These are phyloP conservation scores for Patella ulyssiponensis DNA, from an alignment of 2,888 invertebrate species.

Conservation along the genomic window DNA sequence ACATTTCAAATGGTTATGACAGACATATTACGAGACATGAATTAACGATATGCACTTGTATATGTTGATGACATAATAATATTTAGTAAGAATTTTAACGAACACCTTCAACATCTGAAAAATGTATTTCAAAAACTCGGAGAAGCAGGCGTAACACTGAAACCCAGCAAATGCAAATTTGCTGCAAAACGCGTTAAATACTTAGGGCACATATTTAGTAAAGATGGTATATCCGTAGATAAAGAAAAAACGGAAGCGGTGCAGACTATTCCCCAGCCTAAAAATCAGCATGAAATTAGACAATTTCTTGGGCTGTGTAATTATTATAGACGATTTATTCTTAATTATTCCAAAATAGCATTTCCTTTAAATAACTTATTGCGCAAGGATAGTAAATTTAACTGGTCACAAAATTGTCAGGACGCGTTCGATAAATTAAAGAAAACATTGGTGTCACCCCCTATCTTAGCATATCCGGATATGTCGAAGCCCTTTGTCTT, in stretches of 20 bases:
- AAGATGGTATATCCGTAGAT: constrained; percentile 20
- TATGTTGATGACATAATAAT: too few relatives aligned
- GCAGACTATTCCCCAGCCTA: constrained; percentile 8
- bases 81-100: too few relatives aligned
- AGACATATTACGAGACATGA: too few relatives aligned
- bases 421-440: not conserved
- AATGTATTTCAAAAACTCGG: too few relatives aligned
- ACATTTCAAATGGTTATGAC: too few relatives aligned
- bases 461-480: not conserved
- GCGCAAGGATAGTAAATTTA: not conserved
- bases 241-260: constrained; percentile 14
- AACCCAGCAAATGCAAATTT: constrained; percentile 23
- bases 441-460: not conserved
- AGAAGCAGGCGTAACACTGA: too few relatives aligned
- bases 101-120: too few relatives aligned
- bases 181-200: constrained; percentile 12
- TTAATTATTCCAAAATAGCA: not conserved
- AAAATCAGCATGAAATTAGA: constrained; percentile 11
- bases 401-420: not conserved
- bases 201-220: constrained; percentile 19
- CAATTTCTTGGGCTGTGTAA: constrained; percentile 19
- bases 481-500: not conserved
- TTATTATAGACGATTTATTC: not conserved
- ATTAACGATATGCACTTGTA: too few relatives aligned
- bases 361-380: not conserved